A percentile compares a stretch with the other conserved stretches of the same genome.
These are phyloP conservation scores for Nothobranchius furzeri DNA, from an alignment of 2,113 vertebrate species.

Conservation along the genomic window DNA sequence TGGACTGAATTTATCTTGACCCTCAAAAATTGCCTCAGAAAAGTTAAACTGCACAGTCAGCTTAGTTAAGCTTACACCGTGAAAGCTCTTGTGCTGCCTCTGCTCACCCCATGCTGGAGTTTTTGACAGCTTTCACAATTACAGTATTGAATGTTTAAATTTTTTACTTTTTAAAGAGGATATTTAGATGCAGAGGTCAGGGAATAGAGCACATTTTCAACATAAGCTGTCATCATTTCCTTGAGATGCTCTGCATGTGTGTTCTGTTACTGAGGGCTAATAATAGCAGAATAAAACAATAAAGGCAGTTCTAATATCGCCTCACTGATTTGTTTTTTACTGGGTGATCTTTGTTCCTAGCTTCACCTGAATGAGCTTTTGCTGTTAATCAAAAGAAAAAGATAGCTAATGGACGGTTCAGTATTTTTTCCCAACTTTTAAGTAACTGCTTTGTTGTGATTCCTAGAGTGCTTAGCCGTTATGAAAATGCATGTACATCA, in stretches of 20 bases:
- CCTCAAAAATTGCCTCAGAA: conserved; percentile 2
- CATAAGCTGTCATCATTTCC: neutral
- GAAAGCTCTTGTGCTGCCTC: neutral
- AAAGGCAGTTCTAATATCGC: no score
- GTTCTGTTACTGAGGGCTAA: neutral
- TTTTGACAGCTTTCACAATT: conserved; percentile 23
- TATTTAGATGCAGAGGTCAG: neutral
- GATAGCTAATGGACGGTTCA: no score
- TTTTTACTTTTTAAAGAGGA: conserved; percentile 8
- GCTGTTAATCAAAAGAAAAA: no score
- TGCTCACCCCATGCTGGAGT: neutral
- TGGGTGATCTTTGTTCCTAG: no score
- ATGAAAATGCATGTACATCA: no score
- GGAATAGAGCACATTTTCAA: neutral
- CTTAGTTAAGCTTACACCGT: neutral
- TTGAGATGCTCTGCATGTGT: neutral
- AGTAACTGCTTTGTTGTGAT: no score
- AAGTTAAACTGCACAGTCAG: conserved; percentile 13
- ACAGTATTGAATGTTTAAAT: neutral
- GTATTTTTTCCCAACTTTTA: no score
- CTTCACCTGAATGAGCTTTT: no score
- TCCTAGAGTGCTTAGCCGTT: no score
- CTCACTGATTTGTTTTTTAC: no score
- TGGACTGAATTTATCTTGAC: conserved; percentile 18
- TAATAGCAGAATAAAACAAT: no score